These are phyloP conservation scores for Zele albiditarsus DNA, from an alignment of 2,888 invertebrate genomes.

Conservation along the genomic window DNA sequence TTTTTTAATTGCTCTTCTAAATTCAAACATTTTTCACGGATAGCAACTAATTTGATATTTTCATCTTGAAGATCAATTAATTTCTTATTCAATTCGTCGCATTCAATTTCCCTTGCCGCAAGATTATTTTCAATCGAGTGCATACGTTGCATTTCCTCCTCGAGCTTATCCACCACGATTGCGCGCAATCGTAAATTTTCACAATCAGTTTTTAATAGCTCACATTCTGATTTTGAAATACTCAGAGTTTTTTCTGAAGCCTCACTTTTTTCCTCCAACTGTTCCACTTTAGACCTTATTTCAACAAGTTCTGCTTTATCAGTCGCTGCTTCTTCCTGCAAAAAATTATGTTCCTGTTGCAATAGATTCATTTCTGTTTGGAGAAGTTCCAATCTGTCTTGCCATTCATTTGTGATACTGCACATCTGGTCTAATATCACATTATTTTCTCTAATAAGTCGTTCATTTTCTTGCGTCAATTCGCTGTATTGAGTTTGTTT, in stretches of 20 bases:
- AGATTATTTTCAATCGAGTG: constrained; percentile 55
- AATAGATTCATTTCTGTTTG: constrained; percentile 64
- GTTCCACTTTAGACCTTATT: constrained; percentile 30
- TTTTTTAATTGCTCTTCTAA: constrained; percentile 59
- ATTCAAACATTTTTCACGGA: constrained; percentile 47
- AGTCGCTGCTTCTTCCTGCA: constrained; percentile 52
- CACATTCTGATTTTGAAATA: constrained; percentile 26
- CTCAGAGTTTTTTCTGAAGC: constrained; percentile 40
- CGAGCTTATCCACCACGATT: constrained; percentile 56
- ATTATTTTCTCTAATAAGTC: constrained; percentile 58
- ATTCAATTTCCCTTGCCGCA: constrained; percentile 19
- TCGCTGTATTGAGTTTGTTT: constrained; percentile 51
- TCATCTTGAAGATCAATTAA: constrained; percentile 26
- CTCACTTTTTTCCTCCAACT: constrained; percentile 34
- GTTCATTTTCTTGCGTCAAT: constrained; percentile 58
- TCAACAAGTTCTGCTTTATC: constrained; percentile 43
- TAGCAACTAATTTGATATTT: constrained; percentile 43
- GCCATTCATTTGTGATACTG: constrained; percentile 63
- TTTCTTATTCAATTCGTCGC: constrained; percentile 40
- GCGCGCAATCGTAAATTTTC: constrained; percentile 60
- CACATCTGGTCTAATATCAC: constrained; percentile 63
- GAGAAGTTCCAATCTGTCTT: constrained; percentile 66
- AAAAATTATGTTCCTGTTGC: constrained; percentile 62
- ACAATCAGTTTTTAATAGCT: constrained; percentile 66
- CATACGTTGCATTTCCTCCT: constrained; percentile 48